These are phyloP conservation scores for Vipera ursinii DNA, from an alignment of 2,797 vertebrate genomes.

Conservation along the genomic window DNA sequence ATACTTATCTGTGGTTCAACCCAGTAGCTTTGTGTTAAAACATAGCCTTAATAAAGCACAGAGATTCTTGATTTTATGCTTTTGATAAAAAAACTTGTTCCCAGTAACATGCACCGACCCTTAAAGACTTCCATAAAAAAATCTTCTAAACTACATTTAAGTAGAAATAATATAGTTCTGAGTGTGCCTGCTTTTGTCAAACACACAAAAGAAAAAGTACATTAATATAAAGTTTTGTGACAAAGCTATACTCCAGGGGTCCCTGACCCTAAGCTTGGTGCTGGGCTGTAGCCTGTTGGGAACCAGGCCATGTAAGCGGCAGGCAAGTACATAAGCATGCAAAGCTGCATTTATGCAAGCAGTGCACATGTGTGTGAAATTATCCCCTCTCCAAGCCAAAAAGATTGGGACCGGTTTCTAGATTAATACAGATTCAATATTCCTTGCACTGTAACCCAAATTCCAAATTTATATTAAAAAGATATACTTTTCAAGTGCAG, in stretches of 20 bases:
- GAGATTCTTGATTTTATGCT: slow-evolving; percentile 81
- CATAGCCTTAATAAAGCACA: slow-evolving; percentile 83
- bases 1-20: slow-evolving; percentile 90
- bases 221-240: slow-evolving; percentile 86
- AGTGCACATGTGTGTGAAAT: neutral
- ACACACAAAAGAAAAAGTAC: slow-evolving; percentile 82
- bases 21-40: slow-evolving; percentile 84
- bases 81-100: slow-evolving; percentile 84
- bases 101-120: slow-evolving; percentile 93
- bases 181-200: slow-evolving; percentile 75
- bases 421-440: slow-evolving; percentile 91
- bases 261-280: neutral
- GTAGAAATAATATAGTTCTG: slow-evolving; percentile 85
- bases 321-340: neutral
- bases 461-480: slow-evolving; percentile 85
- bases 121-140: slow-evolving; percentile 84
- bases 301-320: neutral
- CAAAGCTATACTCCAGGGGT: slow-evolving; percentile 71
- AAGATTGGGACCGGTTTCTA: slow-evolving; percentile 47
- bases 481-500: slow-evolving; percentile 94
- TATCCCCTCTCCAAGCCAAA: neutral
- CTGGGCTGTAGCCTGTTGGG: neutral
- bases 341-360: neutral
- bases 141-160: slow-evolving; percentile 77
- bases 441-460: slow-evolving; percentile 92